Conservation (phyloP, 2,113 vertebrate species). For the Bambusicola thoracicus region DNA sequence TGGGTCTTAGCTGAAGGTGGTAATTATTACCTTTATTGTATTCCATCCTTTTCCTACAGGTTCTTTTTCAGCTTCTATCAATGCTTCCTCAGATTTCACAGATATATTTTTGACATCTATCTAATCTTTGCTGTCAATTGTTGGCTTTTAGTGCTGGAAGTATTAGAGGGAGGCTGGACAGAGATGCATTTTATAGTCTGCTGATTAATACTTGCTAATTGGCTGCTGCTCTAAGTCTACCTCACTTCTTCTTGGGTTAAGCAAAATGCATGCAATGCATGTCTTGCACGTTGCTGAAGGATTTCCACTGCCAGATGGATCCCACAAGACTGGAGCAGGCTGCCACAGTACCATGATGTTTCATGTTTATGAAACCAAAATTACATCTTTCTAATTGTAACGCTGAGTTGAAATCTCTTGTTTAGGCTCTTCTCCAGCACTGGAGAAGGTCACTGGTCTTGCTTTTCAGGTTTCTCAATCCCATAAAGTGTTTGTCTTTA, state of each 20-base stretch:
- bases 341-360: background rate
- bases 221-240: background rate
- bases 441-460: background rate
- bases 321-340: background rate
- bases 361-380: slow-evolving; percentile 24
- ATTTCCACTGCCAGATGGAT: background rate
- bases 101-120: background rate
- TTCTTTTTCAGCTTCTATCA: background rate
- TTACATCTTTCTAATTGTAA: background rate
- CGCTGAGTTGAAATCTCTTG: background rate
- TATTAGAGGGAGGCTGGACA: background rate
- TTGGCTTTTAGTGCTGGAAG: background rate
- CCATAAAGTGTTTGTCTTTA: background rate
- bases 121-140: background rate
- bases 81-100: background rate
- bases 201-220: background rate
- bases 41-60: background rate
- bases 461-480: slow-evolving; percentile 48
- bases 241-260: background rate
- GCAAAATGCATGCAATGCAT: background rate
- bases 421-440: background rate
- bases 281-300: background rate
- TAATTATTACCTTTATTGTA: background rate
- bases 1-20: background rate
- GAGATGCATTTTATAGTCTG: background rate